These are phyloP conservation scores for Erithacus rubecula DNA, from an alignment of 2,797 vertebrate species.

Conservation along the genomic window DNA sequence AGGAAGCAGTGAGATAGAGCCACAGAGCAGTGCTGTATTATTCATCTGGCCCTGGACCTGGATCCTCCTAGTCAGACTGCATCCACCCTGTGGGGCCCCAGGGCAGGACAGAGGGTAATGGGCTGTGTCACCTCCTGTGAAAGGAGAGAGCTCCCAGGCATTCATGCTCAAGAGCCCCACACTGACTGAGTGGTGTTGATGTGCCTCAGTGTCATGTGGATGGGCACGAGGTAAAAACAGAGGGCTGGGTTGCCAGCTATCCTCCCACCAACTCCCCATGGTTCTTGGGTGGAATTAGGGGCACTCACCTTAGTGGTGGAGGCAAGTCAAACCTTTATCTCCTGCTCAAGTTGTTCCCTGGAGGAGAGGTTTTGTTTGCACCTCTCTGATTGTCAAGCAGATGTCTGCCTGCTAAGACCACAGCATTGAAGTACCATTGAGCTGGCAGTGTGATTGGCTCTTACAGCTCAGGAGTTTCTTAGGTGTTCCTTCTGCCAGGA, in stretches of 20 bases:
- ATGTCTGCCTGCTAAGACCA: background rate
- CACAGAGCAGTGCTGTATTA: rapidly evolving
- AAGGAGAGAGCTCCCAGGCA: background rate
- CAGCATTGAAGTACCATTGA: rapidly evolving
- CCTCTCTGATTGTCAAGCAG: background rate
- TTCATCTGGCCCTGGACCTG: rapidly evolving
- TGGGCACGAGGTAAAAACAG: background rate
- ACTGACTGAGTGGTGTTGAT: rapidly evolving
- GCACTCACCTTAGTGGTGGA: background rate
- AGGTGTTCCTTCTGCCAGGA: background rate
- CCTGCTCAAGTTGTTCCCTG: background rate
- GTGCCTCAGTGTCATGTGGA: rapidly evolving
- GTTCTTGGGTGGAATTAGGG: background rate
- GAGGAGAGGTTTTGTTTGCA: background rate
- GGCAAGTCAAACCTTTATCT: background rate
- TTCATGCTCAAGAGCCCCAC: rapidly evolving
- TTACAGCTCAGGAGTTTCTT: background rate
- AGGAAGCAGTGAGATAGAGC: background rate
- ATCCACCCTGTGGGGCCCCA: background rate
- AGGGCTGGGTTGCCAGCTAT: background rate
- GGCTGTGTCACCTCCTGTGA: background rate
- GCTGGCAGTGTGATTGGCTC: background rate
- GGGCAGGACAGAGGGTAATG: background rate
- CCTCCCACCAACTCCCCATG: background rate
- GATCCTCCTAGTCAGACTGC: rapidly evolving